A percentile compares a stretch with the other conserved stretches of the same genome.
These are phyloP conservation scores for Drosophila ercepeae DNA, from an alignment of 1,140 invertebrate genomes.

Conservation along the genomic window DNA sequence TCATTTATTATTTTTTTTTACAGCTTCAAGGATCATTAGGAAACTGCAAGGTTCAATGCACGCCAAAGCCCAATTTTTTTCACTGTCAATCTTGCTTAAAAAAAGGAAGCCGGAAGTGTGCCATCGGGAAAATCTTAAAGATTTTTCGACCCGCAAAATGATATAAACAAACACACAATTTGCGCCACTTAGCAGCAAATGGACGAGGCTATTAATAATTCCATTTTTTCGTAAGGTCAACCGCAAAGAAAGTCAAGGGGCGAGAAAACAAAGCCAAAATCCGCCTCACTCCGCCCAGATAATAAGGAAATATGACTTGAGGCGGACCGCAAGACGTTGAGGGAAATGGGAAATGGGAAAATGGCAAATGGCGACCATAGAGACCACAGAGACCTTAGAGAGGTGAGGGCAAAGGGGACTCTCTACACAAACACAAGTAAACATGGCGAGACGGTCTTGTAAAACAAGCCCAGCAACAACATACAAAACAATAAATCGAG, in stretches of 20 bases:
- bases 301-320: slow-evolving; percentile 81
- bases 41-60: slow-evolving; percentile 70
- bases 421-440: slow-evolving; percentile 56
- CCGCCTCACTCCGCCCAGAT: slow-evolving; percentile 38
- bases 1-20: slow-evolving; percentile 23
- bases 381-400: background rate
- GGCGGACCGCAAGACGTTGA: slow-evolving; percentile 39
- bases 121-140: slow-evolving; percentile 47
- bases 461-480: slow-evolving; percentile 62
- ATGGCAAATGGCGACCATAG: slow-evolving; percentile 43
- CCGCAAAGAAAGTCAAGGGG: slow-evolving; percentile 64
- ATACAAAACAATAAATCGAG: slow-evolving; percentile 73
- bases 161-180: slow-evolving; percentile 82
- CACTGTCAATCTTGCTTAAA: slow-evolving; percentile 38
- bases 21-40: slow-evolving; percentile 70
- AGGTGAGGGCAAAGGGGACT: slow-evolving; percentile 1
- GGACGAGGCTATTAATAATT: slow-evolving; percentile 80
- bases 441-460: slow-evolving; percentile 72
- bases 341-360: slow-evolving; percentile 35
- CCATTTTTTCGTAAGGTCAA: slow-evolving; percentile 61
- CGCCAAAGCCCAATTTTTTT: slow-evolving; percentile 45
- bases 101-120: slow-evolving; percentile 17
- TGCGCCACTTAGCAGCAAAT: slow-evolving; percentile 81
- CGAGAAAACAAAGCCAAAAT: slow-evolving; percentile 21
- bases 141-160: slow-evolving; percentile 53